phyloP scores from a whole-genome alignment of 1,140 invertebrate species.

The Caenorhabditis briggsae region DNA sequence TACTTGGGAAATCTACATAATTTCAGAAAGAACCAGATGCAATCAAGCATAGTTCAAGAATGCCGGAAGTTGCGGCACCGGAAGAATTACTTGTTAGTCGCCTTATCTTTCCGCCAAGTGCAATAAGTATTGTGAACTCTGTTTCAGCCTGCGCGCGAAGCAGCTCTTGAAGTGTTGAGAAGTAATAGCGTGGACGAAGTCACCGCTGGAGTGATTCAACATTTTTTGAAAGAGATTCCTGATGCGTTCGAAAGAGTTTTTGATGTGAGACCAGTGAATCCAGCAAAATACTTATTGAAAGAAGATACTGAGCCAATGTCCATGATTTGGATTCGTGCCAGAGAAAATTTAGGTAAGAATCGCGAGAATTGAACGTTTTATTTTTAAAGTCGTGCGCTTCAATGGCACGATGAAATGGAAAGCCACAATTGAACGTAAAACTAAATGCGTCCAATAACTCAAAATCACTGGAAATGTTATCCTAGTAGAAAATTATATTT shows the following conservation, averaged over 20 bases:
- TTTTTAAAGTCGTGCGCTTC: no score
- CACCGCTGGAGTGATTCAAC: constrained; percentile 54
- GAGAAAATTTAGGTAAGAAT: constrained; percentile 56
- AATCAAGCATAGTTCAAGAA: constrained; percentile 70
- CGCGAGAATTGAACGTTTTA: no score
- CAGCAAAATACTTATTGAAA: constrained; percentile 57
- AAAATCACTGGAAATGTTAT: not conserved
- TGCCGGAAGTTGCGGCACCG: constrained; percentile 71
- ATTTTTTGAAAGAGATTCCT: constrained; percentile 59
- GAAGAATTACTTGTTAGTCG: constrained; percentile 62
- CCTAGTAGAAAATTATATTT: constrained; percentile 26
- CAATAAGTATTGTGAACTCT: not conserved
- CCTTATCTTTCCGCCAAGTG: not conserved
- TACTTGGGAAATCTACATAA: not conserved
- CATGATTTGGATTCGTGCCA: constrained; percentile 62
- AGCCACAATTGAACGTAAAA: no score
- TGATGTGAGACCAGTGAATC: constrained; percentile 66
- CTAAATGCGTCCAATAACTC: not conserved
- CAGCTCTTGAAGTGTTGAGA: constrained; percentile 40
- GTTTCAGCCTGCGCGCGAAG: constrained; percentile 19
- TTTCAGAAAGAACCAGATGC: constrained; percentile 60
- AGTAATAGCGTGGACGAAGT: constrained; percentile 47
- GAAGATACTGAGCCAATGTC: constrained; percentile 57
- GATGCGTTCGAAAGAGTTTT: constrained; percentile 63
- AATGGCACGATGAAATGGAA: no score